Evolutionary conservation across 2,888 invertebrate genomes (phyloP).

Genomic region (Leptinotarsa peninsularis): DNA sequence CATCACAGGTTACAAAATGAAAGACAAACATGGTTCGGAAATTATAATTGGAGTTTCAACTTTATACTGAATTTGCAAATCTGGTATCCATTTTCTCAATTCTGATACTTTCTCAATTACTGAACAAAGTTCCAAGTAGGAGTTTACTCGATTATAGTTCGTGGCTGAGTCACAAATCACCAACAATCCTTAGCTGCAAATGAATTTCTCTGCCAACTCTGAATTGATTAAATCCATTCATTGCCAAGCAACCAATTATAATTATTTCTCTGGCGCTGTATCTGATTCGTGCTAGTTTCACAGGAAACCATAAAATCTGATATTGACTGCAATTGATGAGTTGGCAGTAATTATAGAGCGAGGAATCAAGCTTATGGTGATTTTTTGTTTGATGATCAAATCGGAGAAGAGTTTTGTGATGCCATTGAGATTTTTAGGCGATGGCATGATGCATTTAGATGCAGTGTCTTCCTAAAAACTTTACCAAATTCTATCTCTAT

Average conservation of each 20-base stretch:
- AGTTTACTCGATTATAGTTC: constrained; percentile 16
- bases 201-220: constrained; percentile 28
- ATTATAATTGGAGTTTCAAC: background rate
- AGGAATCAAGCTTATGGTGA: background rate
- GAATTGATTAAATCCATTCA: constrained; percentile 35
- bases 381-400: too few species aligned
- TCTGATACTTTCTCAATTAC: constrained; percentile 4
- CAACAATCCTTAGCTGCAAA: constrained; percentile 28
- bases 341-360: background rate
- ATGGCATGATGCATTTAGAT: too few species aligned
- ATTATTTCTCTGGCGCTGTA: constrained; percentile 27
- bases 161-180: constrained; percentile 32
- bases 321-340: constrained; percentile 7
- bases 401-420: too few species aligned
- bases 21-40: background rate
- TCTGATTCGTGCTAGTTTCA: constrained; percentile 26
- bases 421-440: too few species aligned
- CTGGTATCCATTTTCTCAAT: background rate
- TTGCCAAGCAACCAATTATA: constrained; percentile 33
- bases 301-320: constrained; percentile 15
- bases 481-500: too few species aligned
- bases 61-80: background rate
- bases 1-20: background rate
- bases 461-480: too few species aligned
- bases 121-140: background rate